Evolutionary conservation across 1,140 invertebrate species (phyloP).

Genomic region (Ctenoplectra terminalis): DNA sequence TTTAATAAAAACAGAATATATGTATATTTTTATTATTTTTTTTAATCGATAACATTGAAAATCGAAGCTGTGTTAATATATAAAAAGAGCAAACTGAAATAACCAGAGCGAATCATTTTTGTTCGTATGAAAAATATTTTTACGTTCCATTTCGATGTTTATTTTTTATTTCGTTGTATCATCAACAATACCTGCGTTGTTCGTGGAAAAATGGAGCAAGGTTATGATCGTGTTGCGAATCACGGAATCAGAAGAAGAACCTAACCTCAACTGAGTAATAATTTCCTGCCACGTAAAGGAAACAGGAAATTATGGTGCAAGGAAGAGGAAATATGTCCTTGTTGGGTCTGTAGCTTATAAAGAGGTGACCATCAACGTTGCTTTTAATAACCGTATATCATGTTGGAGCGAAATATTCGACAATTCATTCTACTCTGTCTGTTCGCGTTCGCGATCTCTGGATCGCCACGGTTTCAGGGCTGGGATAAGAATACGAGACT

Average conservation of each 20-base stretch:
- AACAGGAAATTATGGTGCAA: not conserved
- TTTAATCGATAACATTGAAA: too few species aligned
- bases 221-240: not conserved
- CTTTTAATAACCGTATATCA: constrained; percentile 34
- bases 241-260: not conserved
- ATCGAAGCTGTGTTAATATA: too few species aligned
- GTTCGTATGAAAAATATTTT: too few species aligned
- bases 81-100: too few species aligned
- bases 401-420: constrained; percentile 25
- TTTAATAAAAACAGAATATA: too few species aligned
- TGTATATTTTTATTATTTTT: too few species aligned
- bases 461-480: constrained; percentile 3
- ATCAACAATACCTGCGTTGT: not conserved
- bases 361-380: not conserved
- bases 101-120: too few species aligned
- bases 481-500: not conserved
- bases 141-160: not conserved
- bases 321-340: constrained; percentile 23
- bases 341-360: constrained; percentile 49
- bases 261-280: not conserved
- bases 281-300: not conserved
- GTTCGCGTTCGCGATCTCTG: constrained; percentile 26
- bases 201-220: not conserved
- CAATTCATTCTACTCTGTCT: constrained; percentile 22
- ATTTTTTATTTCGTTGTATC: not conserved